A percentile compares a stretch with the other conserved stretches of the same genome.
These are phyloP conservation scores for Rhagium mordax DNA, from an alignment of 2,888 invertebrate genomes.

Conservation along the genomic window DNA sequence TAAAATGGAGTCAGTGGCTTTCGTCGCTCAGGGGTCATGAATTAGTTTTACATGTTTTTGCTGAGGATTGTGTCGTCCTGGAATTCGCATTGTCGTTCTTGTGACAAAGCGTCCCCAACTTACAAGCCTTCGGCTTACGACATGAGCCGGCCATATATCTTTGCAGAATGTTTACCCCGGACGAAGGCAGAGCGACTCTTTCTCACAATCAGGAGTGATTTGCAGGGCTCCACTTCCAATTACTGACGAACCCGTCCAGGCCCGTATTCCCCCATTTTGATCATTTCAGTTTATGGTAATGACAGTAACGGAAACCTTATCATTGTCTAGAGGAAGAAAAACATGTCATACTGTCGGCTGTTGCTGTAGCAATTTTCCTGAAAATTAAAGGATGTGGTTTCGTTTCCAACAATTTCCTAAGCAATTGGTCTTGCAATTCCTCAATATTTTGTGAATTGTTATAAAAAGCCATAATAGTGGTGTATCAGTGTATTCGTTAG, in stretches of 20 bases:
- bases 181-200: slow-evolving; percentile 58
- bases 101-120: slow-evolving; percentile 63
- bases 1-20: slow-evolving; percentile 29
- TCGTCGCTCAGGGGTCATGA: slow-evolving; percentile 47
- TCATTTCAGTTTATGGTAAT: background rate
- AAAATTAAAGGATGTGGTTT: no score
- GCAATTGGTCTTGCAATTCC: no score
- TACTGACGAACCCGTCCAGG: slow-evolving; percentile 60
- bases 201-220: slow-evolving; percentile 66
- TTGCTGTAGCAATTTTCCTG: no score
- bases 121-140: slow-evolving; percentile 63
- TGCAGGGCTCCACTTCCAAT: slow-evolving; percentile 64
- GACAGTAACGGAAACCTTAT: no score
- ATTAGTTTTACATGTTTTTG: slow-evolving; percentile 53
- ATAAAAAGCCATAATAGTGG: no score
- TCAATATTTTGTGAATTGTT: no score
- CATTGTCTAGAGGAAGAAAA: no score
- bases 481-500: no score
- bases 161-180: slow-evolving; percentile 61
- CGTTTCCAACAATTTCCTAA: no score
- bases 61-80: slow-evolving; percentile 57
- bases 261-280: slow-evolving; percentile 39
- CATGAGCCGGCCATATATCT: slow-evolving; percentile 64
- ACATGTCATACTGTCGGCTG: no score
- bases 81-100: slow-evolving; percentile 59